Percentiles rank a stretch among this genome's conserved stretches.
These are phyloP conservation scores for Eilema depressum DNA, from an alignment of 2,888 invertebrate species.

Conservation along the genomic window DNA sequence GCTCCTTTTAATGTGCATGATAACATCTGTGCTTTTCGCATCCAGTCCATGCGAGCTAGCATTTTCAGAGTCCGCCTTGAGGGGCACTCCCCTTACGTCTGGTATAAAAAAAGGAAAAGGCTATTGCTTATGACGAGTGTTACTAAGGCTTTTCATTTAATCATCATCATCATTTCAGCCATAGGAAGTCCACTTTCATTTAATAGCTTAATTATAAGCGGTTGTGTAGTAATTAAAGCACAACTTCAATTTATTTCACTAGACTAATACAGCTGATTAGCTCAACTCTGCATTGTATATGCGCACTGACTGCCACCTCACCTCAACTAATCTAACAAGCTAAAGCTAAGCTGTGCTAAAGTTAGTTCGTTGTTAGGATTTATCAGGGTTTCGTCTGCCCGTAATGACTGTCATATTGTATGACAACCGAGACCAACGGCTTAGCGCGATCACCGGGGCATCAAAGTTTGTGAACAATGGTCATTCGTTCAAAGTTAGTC, in stretches of 20 bases:
- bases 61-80: background rate
- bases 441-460: constrained; percentile 15
- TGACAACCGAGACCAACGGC: constrained; percentile 19
- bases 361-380: constrained; percentile 16
- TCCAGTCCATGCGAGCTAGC: background rate
- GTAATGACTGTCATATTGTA: constrained; percentile 19
- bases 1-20: background rate
- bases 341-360: background rate
- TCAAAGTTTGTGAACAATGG: constrained; percentile 18
- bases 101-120: background rate
- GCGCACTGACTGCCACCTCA: background rate
- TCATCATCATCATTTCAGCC: too few species aligned
- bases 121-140: background rate
- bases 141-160: background rate
- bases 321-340: constrained; percentile 11
- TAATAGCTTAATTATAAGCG: background rate
- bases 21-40: background rate
- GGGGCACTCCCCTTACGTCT: background rate
- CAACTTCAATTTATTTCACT: background rate
- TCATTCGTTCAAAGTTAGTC: constrained; percentile 18
- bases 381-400: constrained; percentile 21
- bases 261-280: background rate
- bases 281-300: constrained; percentile 3
- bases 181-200: too few species aligned
- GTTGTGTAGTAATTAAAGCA: background rate